These are phyloP conservation scores for Lathronympha strigana DNA, from an alignment of 2,888 invertebrate species.

Conservation along the genomic window DNA sequence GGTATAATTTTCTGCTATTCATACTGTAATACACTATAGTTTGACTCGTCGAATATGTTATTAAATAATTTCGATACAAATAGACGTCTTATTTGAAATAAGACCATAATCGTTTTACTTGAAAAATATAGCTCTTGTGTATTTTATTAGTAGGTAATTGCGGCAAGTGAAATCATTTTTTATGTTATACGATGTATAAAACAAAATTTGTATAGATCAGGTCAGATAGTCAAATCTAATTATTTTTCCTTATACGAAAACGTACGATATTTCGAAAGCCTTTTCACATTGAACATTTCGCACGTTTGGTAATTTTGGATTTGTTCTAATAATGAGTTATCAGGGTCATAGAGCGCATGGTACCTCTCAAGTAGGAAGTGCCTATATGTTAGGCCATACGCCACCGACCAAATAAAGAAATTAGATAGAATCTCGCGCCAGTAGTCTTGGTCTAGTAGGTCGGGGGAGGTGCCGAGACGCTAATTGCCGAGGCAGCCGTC, in stretches of 20 bases:
- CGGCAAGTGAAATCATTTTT: slow-evolving; percentile 30
- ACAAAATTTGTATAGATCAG: neutral
- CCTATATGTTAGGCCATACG: no score
- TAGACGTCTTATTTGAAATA: slow-evolving; percentile 41
- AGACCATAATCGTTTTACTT: slow-evolving; percentile 43
- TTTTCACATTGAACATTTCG: no score
- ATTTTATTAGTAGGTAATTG: slow-evolving; percentile 32
- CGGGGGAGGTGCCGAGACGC: slow-evolving; percentile 72
- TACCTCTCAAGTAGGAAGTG: no score
- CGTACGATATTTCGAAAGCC: no score
- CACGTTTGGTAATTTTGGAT: no score
- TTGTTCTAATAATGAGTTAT: no score
- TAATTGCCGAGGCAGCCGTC: slow-evolving; percentile 65
- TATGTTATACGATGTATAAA: neutral
- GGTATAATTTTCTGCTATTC: slow-evolving; percentile 49
- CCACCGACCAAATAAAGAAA: no score
- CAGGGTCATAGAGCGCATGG: no score
- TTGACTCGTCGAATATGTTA: slow-evolving; percentile 51
- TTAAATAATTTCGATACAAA: slow-evolving; percentile 52
- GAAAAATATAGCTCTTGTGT: slow-evolving; percentile 43
- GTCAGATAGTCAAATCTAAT: neutral
- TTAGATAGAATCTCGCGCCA: no score
- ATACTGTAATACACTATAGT: slow-evolving; percentile 51
- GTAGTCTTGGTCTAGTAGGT: no score
- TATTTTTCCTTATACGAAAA: no score